Evolutionary conservation across 1,140 invertebrate species (phyloP), one percentile per base, ranked within the genome.

Genomic region (Bombus impatiens): DNA sequence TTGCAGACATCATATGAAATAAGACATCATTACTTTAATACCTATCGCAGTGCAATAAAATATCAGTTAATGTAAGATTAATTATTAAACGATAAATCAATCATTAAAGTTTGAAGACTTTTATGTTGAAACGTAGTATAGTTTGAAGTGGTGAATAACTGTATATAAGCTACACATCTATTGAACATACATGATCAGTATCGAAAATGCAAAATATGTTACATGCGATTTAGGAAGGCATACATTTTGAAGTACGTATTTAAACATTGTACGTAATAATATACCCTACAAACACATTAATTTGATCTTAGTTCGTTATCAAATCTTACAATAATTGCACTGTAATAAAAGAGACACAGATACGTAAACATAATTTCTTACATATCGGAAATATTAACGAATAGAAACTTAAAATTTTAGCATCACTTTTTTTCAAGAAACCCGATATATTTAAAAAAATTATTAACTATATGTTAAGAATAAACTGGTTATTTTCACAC

Each of bases 161-260:
- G 88, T 87, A 86, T 70, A 65, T 15, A 77, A 78, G 40, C 79
- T 88, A 83, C 74, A 77, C 68, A 78, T 88, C 42, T 84, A 90
- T 81, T 79, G 68, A 87, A 85, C 70, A 72, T 88, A 88, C 57
- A 84, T 84, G 83, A 84, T 89, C 77, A 82, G 68, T 91, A 87
- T 82, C 35, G 88, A 90, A 91, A 91, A 91, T 91, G 90, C 90
- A 88, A 91, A 88, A 88, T 90, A 78, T 86, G 25, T 74, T 88
- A 81, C 57, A 91, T 87, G 57, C 47, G 35, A 88, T 86, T 86
- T 78, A 62, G 89, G 90, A 91, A 91, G 90, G 87, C 82, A 67
- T 88, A 87, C 22, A 79, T 42, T 90, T 90, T 40, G 68, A 59
- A 78, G 53, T 28, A 85, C 13, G 32, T 78, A 47, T 85, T 80